A percentile compares a stretch with the other conserved stretches of the same genome.
These are phyloP conservation scores for Papilio aristodemus DNA, from an alignment of 1,140 invertebrate genomes.

Conservation along the genomic window DNA sequence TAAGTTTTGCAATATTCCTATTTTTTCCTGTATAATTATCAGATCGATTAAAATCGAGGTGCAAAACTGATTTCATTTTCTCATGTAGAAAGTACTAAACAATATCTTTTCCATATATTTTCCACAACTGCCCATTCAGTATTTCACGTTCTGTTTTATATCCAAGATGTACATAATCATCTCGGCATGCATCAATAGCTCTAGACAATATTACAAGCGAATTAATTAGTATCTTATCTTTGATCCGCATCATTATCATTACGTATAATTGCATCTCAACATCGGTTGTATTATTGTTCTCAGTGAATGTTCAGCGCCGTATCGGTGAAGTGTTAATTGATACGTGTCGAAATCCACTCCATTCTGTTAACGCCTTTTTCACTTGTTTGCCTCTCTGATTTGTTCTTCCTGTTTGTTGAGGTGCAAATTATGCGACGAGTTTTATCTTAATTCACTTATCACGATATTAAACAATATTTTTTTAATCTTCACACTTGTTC, in stretches of 20 bases:
- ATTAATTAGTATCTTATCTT: constrained; percentile 22
- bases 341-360: constrained; percentile 68
- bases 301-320: constrained; percentile 56
- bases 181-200: background rate
- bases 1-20: too few relatives aligned
- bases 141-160: background rate
- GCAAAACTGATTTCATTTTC: too few relatives aligned
- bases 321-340: constrained; percentile 68
- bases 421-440: constrained; percentile 43
- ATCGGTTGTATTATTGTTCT: constrained; percentile 49
- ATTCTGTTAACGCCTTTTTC: constrained; percentile 65
- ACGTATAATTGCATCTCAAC: constrained; percentile 28
- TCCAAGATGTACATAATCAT: background rate
- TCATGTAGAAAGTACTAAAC: too few relatives aligned
- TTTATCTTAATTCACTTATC: constrained; percentile 21
- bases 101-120: too few relatives aligned
- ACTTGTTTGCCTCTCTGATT: constrained; percentile 57
- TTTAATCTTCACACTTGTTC: constrained; percentile 9
- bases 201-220: constrained; percentile 3
- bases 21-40: too few relatives aligned
- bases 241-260: constrained; percentile 10
- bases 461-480: background rate
- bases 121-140: background rate
- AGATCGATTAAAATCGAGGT: too few relatives aligned
- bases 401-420: constrained; percentile 46